Base-by-base conservation (phyloP, 2,888 invertebrate genomes). In the Drosophila lutescens region DNA sequence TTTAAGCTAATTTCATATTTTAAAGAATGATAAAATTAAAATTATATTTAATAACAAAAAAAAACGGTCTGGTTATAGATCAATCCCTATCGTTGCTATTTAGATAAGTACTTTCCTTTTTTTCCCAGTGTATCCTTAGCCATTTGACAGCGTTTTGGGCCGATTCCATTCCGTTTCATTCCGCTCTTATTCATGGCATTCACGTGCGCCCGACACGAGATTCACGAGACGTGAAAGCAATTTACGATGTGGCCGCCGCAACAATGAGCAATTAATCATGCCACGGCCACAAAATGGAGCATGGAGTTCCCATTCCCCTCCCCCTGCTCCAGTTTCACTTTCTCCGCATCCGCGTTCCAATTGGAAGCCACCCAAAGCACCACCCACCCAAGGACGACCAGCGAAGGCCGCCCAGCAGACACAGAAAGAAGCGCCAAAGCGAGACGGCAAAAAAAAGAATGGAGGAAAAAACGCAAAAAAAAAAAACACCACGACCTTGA, bases 211-310 rank as follows among this genome's bases (percentile, higher is more conserved):
- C 57, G 73, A 68, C 77, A 77, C 79, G 71, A 71, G 63, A 71
- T 71, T 71, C 71, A 72, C 54, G 54, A 54, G 58, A 74, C 60
- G 69, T 72, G 72, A 74, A 68, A 76, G 79, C 78, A 80, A 80
- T 80, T 80, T 83, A 76, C 86, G 76, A 77, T 69, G 66, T 77
- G 78, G 74, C 66, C 74, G 72, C 72, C 80, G 72, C 80, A 82
- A 79, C 77, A 79, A 80, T 78, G 63, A 66, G 78, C 84, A 84
- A 83, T 82, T 82, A 82, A 82, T 82, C 82, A 82, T 82, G 65
- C 77, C 55, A 70, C 68, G 57, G 54, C 79, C 80, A 83, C 58
- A 23, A 38, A 44, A n/a, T 20, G 77, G 76, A 70, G 67, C 47
- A 40, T 20, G 53, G 63, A 46, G 51, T 23, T 62, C 13, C 44